These are phyloP conservation scores for Scotopteryx bipunctaria DNA, from an alignment of 2,888 invertebrate genomes.

Conservation along the genomic window DNA sequence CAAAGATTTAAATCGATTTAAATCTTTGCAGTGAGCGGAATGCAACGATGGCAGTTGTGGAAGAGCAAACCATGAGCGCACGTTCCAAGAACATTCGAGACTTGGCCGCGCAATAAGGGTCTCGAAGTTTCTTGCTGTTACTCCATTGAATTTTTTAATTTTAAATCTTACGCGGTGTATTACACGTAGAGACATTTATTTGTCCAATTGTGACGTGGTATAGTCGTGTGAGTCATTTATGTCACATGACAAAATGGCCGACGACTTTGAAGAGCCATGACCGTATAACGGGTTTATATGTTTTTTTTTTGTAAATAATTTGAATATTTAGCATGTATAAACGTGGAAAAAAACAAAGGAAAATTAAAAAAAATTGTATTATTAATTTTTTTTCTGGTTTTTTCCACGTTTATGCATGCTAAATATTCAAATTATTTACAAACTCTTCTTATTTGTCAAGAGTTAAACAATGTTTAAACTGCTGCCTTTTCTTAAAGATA, in stretches of 20 bases:
- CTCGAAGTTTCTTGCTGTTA: constrained; percentile 50
- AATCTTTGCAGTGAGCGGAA: no score
- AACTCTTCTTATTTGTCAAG: no score
- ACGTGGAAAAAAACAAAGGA: no score
- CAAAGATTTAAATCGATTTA: no score
- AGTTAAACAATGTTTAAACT: no score
- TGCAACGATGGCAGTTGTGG: constrained; percentile 19
- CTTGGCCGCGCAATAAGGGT: constrained; percentile 44
- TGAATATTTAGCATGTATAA: constrained; percentile 5
- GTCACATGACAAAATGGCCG: constrained; percentile 16
- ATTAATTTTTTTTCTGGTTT: no score
- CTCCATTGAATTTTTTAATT: constrained; percentile 69
- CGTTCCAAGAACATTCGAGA: constrained; percentile 63
- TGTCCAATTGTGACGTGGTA: constrained; percentile 44
- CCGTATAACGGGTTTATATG: constrained; percentile 14
- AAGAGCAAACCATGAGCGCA: constrained; percentile 29
- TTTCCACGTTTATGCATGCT: no score
- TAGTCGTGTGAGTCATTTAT: constrained; percentile 34
- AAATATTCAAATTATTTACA: constrained; percentile 1
- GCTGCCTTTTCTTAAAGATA: no score
- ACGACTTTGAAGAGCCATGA: constrained; percentile 21
- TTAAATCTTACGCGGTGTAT: constrained; percentile 43
- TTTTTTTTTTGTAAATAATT: neutral
- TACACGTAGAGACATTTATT: constrained; percentile 25
- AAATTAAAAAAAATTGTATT: no score